These are phyloP conservation scores for Hemistola chrysoprasaria DNA, from an alignment of 2,888 invertebrate species.

Conservation along the genomic window DNA sequence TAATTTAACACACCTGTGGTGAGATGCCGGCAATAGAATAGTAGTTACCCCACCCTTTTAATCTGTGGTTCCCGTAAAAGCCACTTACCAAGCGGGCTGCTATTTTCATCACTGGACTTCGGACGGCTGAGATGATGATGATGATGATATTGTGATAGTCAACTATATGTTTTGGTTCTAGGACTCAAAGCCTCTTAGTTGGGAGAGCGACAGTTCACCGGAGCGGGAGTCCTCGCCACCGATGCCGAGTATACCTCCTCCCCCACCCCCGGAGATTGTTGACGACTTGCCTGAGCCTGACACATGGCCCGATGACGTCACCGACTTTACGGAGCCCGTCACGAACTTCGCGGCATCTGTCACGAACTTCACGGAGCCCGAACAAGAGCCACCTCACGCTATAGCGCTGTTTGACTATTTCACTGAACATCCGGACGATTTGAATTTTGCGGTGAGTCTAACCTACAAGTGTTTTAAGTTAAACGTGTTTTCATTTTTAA, in stretches of 20 bases:
- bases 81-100: too few relatives aligned
- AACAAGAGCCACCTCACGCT: slow-evolving; percentile 84
- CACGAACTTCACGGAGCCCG: slow-evolving; percentile 15
- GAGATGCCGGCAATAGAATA: too few relatives aligned
- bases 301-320: slow-evolving; percentile 46
- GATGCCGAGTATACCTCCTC: slow-evolving; percentile 91
- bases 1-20: too few relatives aligned
- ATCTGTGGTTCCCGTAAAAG: too few relatives aligned
- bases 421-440: slow-evolving; percentile 88
- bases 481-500: too few relatives aligned
- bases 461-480: too few relatives aligned
- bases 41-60: too few relatives aligned
- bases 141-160: too few relatives aligned
- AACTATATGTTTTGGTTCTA: slow-evolving; percentile 31
- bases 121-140: too few relatives aligned
- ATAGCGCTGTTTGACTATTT: slow-evolving; percentile 91
- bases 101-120: too few relatives aligned
- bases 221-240: slow-evolving; percentile 85
- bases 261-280: slow-evolving; percentile 84
- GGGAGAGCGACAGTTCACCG: slow-evolving; percentile 59
- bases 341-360: slow-evolving; percentile 16
- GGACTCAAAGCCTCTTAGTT: slow-evolving; percentile 59
- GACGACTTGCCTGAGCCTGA: slow-evolving; percentile 52
- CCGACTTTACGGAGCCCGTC: slow-evolving; percentile 28
- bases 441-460: slow-evolving; percentile 87